Conservation (phyloP, 2,888 invertebrate species). For the Balanococcus diminutus region DNA sequence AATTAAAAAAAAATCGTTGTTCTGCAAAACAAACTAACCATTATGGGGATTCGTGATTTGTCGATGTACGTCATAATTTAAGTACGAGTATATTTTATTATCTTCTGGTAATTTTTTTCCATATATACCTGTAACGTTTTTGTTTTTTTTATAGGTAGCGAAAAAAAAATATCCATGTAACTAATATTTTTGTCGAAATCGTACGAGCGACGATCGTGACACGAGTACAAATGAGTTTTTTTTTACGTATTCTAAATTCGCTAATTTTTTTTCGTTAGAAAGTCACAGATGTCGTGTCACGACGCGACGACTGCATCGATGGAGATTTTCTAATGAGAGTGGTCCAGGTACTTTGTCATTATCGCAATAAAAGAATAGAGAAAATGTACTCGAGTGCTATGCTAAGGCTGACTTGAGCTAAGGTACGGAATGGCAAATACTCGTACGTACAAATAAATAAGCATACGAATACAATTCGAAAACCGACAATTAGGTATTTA, state of each 20-base stretch:
- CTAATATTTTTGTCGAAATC: background rate
- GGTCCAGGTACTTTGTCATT: background rate
- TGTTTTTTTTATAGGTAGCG: no score
- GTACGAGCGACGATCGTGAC: no score
- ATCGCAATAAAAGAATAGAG: background rate
- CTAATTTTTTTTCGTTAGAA: background rate
- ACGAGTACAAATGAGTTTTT: no score
- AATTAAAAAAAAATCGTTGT: conserved; percentile 14
- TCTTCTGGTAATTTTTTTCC: background rate
- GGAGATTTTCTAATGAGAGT: background rate
- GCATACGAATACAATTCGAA: background rate
- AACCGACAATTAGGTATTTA: conserved; percentile 23
- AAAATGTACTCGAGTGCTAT: background rate
- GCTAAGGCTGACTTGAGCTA: no score
- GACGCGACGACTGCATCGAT: background rate
- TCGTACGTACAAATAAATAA: background rate
- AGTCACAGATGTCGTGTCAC: background rate
- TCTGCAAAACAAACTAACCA: conserved; percentile 37
- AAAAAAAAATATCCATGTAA: no score
- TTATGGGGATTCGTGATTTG: conserved; percentile 12
- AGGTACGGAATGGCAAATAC: no score
- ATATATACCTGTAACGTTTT: no score
- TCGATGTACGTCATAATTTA: conserved; percentile 20
- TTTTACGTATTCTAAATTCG: background rate
- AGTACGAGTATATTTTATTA: background rate